Evolutionary conservation across 1,140 invertebrate species (phyloP), one percentile per base, ranked within the genome.

Genomic region (Ceratitis capitata): DNA sequence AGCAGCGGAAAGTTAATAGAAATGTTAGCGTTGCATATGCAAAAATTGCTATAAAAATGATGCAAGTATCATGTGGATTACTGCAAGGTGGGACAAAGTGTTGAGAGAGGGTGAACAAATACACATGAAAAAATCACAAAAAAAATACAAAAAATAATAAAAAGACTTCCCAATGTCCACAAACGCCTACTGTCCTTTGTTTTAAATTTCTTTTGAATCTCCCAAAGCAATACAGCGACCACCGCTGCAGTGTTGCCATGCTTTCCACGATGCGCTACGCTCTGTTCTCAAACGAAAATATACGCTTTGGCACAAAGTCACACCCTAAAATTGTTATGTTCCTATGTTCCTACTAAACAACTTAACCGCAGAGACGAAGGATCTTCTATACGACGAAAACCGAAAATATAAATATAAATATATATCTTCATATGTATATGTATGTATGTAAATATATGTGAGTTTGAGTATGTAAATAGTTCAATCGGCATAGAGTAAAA

Each of bases 1-100:
- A 78, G 69, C 69, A 45, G 56, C 56, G 5, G n/a, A 26, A n/a
- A 49, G 64, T 35, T 87, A 87, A 88, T 88, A 87, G 87, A 88
- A 88, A 87, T 87, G 86, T 87, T 88, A 87, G 86, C 86, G 86
- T 88, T 87, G 87, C 83, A 42, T 56, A 49, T 16, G 69, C 32
- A 12, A 29, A 32, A 19, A n/a, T 35, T 10, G n/a, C 39, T 39
- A 78, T 45, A 78, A 78, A 78, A 78, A 78, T n/a, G n/a, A 35
- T 45, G 42, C 42, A 78, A 78, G 26, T 78, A 78, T n/a, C n/a
- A n/a, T n/a, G n/a, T n/a, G n/a, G n/a, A n/a, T 78, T 45, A 29
- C 61, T 39, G 69, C 10, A 64, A 2, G 45, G 51, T n/a, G 51
- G 19, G n/a, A n/a, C n/a, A n/a, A n/a, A n/a, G n/a, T n/a, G 51